Percentiles rank a stretch among this genome's conserved stretches.
phyloP scores from a whole-genome alignment of 2,888 invertebrate genomes.

The Galeopsomyia nigrocyanea region DNA sequence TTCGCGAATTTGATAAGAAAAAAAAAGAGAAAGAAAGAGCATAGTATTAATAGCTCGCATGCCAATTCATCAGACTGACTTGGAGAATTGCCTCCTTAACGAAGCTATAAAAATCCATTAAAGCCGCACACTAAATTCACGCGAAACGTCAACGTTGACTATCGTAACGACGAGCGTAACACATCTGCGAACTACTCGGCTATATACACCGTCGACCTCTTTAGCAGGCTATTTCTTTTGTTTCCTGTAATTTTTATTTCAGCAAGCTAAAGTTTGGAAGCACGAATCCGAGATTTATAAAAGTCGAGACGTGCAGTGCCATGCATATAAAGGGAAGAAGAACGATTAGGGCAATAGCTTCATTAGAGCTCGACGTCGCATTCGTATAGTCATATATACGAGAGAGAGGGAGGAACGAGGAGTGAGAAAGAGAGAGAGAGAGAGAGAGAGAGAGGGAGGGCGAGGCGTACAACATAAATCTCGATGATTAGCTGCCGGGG shows the following conservation, averaged over 20 bases:
- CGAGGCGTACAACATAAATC: constrained; percentile 31
- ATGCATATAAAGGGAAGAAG: not conserved
- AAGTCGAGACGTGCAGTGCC: constrained; percentile 15
- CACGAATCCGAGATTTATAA: constrained; percentile 16
- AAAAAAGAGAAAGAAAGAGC: too few relatives aligned
- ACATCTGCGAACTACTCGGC: constrained; percentile 19
- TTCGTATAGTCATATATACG: too few relatives aligned
- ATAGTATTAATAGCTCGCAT: too few relatives aligned
- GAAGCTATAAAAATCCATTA: too few relatives aligned
- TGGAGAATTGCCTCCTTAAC: too few relatives aligned
- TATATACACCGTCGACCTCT: not conserved
- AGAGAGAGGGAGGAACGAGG: constrained; percentile 6
- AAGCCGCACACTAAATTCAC: not conserved
- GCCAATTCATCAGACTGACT: too few relatives aligned
- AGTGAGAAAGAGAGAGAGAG: not conserved
- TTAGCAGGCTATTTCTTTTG: not conserved
- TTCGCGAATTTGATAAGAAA: too few relatives aligned
- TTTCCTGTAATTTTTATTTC: constrained; percentile 7
- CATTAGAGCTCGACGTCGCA: constrained; percentile 17
- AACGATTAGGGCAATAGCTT: constrained; percentile 42
- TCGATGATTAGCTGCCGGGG: constrained; percentile 42
- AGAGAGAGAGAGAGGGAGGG: not conserved
- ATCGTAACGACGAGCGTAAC: constrained; percentile 9
- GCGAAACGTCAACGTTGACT: constrained; percentile 2
- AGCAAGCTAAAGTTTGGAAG: not conserved